These are phyloP conservation scores for Indri indri DNA, from an alignment of 2,113 vertebrate species.

Conservation along the genomic window DNA sequence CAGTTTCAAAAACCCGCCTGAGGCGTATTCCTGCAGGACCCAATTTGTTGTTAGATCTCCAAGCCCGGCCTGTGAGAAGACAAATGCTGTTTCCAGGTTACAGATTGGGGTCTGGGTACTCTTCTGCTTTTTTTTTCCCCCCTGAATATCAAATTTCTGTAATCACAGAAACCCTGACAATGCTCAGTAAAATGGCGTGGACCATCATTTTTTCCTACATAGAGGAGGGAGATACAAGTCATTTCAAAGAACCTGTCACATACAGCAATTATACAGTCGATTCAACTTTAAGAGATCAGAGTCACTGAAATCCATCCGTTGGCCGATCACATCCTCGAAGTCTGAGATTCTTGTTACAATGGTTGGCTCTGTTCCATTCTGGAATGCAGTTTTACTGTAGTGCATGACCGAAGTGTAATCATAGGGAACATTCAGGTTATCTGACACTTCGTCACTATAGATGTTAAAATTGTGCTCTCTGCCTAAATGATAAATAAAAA, in stretches of 20 bases:
- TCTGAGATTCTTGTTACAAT: conserved; percentile 92
- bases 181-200: neutral
- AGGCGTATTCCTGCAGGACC: neutral
- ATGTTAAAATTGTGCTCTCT: conserved; percentile 89
- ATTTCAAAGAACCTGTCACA: conserved; percentile 56
- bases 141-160: neutral
- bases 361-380: conserved; percentile 88
- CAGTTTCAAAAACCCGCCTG: neutral
- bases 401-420: conserved; percentile 95
- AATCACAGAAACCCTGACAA: neutral
- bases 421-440: conserved; percentile 89
- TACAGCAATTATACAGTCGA: conserved; percentile 94
- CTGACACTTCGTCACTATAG: conserved; percentile 84
- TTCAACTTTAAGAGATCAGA: conserved; percentile 92
- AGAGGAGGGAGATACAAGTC: neutral
- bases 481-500: conserved; percentile 80
- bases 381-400: conserved; percentile 92
- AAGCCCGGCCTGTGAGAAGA: neutral
- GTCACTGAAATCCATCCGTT: conserved; percentile 96
- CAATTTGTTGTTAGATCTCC: neutral
- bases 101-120: neutral
- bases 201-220: neutral
- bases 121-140: neutral
- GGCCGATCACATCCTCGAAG: conserved; percentile 93
- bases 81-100: neutral